Percentiles rank a stretch among this genome's conserved stretches.
Conservation (phyloP, 2,797 vertebrate genomes). For the Eulemur rubriventer region DNA sequence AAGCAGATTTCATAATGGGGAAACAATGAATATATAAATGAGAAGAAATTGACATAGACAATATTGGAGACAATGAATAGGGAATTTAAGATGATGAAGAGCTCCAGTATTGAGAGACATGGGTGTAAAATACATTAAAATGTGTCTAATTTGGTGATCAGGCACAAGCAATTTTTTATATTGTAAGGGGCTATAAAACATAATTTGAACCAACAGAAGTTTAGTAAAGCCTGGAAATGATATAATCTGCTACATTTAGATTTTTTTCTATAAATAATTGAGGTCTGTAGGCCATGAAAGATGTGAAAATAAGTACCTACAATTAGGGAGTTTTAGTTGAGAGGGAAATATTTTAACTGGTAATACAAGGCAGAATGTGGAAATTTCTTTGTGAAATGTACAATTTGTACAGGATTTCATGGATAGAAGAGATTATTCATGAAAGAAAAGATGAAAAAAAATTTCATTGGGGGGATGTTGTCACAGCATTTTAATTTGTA, state of each 20-base stretch:
- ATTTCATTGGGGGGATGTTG: neutral
- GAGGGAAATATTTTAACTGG: neutral
- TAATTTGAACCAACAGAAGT: neutral
- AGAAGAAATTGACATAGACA: neutral
- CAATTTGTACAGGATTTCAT: neutral
- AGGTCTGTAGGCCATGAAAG: neutral
- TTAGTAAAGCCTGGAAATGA: neutral
- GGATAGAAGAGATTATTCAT: neutral
- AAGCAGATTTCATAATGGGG: neutral
- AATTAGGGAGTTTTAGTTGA: neutral
- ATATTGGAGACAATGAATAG: neutral
- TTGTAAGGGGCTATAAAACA: neutral
- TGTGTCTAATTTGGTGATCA: neutral
- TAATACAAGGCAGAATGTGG: neutral
- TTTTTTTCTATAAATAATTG: slow-evolving; percentile 1
- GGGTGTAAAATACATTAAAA: neutral
- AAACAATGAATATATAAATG: slow-evolving; percentile 24
- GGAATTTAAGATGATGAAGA: neutral
- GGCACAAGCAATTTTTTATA: neutral
- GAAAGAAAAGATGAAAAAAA: neutral
- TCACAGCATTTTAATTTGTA: neutral
- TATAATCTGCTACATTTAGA: neutral
- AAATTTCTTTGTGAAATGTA: neutral
- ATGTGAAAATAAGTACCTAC: slow-evolving; percentile 24
- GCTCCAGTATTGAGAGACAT: neutral